Evolutionary conservation across 2,113 vertebrate species (phyloP).

Genomic region (Grus americana): DNA sequence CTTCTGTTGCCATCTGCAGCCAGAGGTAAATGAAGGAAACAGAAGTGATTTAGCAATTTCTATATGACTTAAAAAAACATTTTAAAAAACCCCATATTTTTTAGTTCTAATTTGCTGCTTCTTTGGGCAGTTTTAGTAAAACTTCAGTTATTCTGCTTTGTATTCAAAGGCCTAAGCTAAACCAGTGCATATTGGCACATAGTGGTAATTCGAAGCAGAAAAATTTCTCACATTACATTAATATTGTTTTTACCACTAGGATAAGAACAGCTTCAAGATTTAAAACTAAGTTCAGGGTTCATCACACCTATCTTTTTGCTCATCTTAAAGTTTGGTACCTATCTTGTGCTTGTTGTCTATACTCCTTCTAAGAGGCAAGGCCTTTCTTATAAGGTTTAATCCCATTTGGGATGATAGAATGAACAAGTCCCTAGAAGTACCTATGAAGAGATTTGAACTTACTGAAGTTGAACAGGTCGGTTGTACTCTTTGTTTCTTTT

Average conservation of each 20-base stretch:
- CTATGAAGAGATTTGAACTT: background rate
- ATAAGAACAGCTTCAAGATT: background rate
- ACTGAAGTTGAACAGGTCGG: rapidly evolving
- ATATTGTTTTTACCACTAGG: background rate
- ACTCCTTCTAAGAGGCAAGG: background rate
- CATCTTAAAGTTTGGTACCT: background rate
- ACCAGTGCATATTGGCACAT: background rate
- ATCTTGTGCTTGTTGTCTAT: background rate
- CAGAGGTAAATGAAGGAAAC: background rate
- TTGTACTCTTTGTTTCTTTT: background rate
- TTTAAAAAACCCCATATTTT: background rate
- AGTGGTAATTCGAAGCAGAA: background rate
- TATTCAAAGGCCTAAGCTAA: background rate
- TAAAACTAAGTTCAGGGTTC: background rate
- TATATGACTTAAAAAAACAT: background rate
- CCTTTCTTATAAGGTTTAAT: background rate
- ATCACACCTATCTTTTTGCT: background rate
- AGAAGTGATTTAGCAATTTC: background rate
- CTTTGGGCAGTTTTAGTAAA: background rate
- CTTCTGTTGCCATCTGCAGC: background rate
- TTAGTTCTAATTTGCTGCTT: background rate
- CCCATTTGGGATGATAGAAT: background rate
- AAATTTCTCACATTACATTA: background rate
- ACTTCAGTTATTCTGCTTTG: background rate
- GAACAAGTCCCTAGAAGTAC: background rate